These are phyloP conservation scores for Brachycybe producta DNA, from an alignment of 2,888 invertebrate genomes.

Conservation along the genomic window DNA sequence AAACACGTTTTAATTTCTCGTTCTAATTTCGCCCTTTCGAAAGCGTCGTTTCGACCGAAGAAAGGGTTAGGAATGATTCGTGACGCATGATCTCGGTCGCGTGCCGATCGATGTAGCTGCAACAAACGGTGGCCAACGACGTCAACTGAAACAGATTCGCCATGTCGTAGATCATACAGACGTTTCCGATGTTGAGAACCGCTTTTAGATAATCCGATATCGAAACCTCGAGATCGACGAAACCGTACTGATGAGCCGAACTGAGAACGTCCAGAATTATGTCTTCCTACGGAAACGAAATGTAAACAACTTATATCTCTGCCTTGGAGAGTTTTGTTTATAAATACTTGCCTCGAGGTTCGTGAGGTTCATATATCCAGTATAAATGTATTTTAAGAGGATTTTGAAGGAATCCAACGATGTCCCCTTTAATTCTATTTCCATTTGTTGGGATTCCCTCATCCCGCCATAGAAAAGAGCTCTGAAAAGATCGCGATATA, in stretches of 20 bases:
- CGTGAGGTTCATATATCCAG: conserved; percentile 53
- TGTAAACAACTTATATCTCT: not conserved
- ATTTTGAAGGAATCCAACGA: conserved; percentile 72
- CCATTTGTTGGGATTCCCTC: conserved; percentile 52
- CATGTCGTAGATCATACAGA: conserved; percentile 88
- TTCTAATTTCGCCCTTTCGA: not conserved
- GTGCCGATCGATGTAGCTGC: conserved; percentile 78
- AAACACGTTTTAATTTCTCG: conserved; percentile 11
- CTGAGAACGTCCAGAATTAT: conserved; percentile 51
- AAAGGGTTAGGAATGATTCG: conserved; percentile 68
- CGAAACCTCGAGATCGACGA: conserved; percentile 75
- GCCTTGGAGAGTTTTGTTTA: not conserved
- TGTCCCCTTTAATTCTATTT: conserved; percentile 73
- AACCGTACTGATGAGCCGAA: conserved; percentile 90
- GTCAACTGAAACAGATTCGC: conserved; percentile 56
- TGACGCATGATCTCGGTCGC: conserved; percentile 71
- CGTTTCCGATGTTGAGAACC: conserved; percentile 72
- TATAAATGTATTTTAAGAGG: conserved; percentile 89
- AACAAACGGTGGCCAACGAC: conserved; percentile 58
- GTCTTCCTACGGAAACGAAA: conserved; percentile 32
- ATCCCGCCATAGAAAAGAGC: conserved; percentile 50
- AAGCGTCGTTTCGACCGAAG: conserved; percentile 57
- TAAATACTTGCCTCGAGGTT: conserved; percentile 42
- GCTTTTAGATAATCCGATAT: conserved; percentile 87
- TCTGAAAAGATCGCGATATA: too few relatives aligned